Evolutionary conservation across 2,888 invertebrate genomes (phyloP).

Genomic region (Troides helena): DNA sequence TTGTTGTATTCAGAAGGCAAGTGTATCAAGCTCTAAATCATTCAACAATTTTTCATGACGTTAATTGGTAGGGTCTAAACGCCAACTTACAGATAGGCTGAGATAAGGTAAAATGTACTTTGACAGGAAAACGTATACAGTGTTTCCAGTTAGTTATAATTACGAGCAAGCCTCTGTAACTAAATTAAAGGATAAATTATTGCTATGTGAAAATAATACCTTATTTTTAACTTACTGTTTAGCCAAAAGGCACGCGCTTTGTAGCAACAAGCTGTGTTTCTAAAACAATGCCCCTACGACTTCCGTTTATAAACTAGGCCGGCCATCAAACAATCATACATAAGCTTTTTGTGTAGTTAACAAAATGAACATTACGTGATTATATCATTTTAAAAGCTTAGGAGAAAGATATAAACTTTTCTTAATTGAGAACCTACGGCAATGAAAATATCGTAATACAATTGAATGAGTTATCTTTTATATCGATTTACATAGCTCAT

Average conservation of each 20-base stretch:
- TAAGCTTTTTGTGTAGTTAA: constrained; percentile 2
- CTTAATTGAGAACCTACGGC: background rate
- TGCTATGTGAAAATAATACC: background rate
- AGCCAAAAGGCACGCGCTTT: constrained; percentile 71
- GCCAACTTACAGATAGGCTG: background rate
- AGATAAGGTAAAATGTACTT: background rate
- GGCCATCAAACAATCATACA: constrained; percentile 39
- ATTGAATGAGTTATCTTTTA: too few species aligned
- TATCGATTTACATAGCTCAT: too few species aligned
- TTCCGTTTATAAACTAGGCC: constrained; percentile 48
- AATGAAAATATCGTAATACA: background rate
- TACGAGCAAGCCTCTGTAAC: background rate
- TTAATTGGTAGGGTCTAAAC: too few species aligned
- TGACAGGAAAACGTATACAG: background rate
- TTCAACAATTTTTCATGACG: too few species aligned
- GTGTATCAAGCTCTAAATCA: too few species aligned
- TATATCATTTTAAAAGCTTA: background rate
- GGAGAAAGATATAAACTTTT: background rate
- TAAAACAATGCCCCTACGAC: constrained; percentile 59
- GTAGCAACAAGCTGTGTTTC: constrained; percentile 63
- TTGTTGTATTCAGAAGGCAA: too few species aligned
- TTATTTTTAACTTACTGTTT: constrained; percentile 51
- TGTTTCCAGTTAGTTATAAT: background rate
- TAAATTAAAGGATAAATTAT: background rate
- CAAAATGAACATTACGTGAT: background rate